Evolutionary conservation across 2,113 vertebrate species (phyloP).

Genomic region (Fregetta grallaria): DNA sequence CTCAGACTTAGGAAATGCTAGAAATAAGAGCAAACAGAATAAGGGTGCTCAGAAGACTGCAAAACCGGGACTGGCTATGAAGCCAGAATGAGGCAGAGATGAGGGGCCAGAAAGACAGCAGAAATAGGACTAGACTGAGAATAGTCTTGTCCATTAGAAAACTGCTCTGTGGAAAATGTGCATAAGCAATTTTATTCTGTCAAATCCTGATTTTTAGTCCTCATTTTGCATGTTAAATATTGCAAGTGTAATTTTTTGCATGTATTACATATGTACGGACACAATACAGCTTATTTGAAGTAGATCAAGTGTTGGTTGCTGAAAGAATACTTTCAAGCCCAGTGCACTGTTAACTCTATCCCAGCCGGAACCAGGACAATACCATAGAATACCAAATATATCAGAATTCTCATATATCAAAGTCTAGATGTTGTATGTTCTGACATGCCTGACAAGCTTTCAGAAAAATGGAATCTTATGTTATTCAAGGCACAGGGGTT

Average conservation of each 20-base stretch:
- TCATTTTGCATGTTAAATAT: not conserved
- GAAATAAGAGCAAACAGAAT: not conserved
- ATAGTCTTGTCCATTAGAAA: not conserved
- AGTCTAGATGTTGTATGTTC: not conserved
- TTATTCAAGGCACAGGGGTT: not conserved
- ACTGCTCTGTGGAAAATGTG: not conserved
- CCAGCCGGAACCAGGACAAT: too few relatives aligned
- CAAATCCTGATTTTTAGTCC: not conserved
- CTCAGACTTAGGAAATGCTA: not conserved
- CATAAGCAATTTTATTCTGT: not conserved
- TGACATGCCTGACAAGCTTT: not conserved
- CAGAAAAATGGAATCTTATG: not conserved
- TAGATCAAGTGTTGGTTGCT: not conserved
- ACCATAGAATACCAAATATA: not conserved
- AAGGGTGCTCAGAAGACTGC: not conserved
- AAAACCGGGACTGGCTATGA: not conserved
- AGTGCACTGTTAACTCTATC: not conserved
- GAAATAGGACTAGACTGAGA: not conserved
- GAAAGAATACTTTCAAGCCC: not conserved
- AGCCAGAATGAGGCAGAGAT: not conserved
- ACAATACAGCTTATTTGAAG: not conserved
- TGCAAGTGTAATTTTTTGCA: not conserved
- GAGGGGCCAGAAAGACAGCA: not conserved
- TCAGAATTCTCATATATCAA: not conserved
- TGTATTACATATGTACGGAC: not conserved